Conservation (phyloP, 2,888 invertebrate species). For the Lypha dubia region DNA sequence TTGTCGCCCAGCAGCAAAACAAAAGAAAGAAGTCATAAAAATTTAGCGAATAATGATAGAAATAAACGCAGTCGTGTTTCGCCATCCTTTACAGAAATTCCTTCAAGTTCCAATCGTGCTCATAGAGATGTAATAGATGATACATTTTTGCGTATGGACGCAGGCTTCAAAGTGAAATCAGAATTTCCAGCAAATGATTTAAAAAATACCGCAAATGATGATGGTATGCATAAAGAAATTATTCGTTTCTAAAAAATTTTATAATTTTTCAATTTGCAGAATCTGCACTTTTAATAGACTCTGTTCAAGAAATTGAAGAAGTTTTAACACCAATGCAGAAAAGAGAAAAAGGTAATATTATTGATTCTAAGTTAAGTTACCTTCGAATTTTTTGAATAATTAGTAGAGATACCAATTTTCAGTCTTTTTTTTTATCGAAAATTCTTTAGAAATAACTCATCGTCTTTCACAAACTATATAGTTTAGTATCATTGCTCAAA, state of each 20-base stretch:
- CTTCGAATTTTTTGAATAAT: background rate
- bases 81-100: background rate
- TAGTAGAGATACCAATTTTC: too few relatives aligned
- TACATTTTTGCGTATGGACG: background rate
- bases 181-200: slow-evolving; percentile 2
- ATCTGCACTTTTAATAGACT: background rate
- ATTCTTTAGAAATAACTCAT: too few relatives aligned
- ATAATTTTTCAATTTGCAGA: background rate
- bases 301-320: slow-evolving; percentile 30
- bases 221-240: slow-evolving; percentile 4
- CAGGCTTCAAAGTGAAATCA: slow-evolving; percentile 10
- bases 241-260: too few relatives aligned
- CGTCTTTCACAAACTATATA: too few relatives aligned
- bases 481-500: too few relatives aligned
- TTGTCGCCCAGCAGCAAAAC: slow-evolving; percentile 11
- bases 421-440: too few relatives aligned
- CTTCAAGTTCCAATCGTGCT: slow-evolving; percentile 10
- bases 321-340: slow-evolving; percentile 59
- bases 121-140: background rate
- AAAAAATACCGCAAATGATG: background rate
- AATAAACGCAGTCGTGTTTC: slow-evolving; percentile 36
- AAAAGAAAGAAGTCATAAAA: slow-evolving; percentile 1
- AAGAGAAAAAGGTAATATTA: slow-evolving; percentile 61
- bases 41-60: background rate
- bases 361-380: background rate